Evolutionary conservation across 1,140 invertebrate genomes (phyloP), one percentile per base, ranked within the genome.

Genomic region (Sminthurides bifidus): DNA sequence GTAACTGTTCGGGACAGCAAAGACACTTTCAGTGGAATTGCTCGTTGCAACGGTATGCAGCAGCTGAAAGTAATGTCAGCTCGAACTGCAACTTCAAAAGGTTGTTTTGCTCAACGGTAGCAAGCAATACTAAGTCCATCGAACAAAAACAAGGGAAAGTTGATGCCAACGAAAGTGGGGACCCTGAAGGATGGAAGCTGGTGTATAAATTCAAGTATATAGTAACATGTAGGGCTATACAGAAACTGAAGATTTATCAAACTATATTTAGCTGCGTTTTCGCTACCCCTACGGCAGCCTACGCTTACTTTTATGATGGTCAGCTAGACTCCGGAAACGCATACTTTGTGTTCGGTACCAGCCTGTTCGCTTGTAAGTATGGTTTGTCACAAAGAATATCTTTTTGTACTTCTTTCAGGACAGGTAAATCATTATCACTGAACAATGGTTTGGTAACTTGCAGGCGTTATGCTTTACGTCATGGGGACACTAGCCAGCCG

Each of bases 191-290:
- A 1, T 55, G 54, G 54, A 40, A 19, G 1, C 29, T 21, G 10
- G 43, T 56, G 14, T 56, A 56, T 29, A 17, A 23, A 29, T 50
- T 48, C 17, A n/a, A 41, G 15, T 29, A 57, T n/a, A 44, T 57
- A 6, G 17, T 52, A n/a, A 5, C 29, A 2, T 48, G 38, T 4
- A 37, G 55, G 35, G 0, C 38, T 26, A 21, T 57, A 19, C 55
- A 57, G 23, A 37, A 41, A 2, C 27, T 57, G 2, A 57, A 57
- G 52, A 21, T 57, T 3, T 51, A 12, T 26, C 55, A 57, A 35
- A 52, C 55, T n/a, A 23, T 26, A 4, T 51, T 52, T 4, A 57
- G 45, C 1, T 1, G 23, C 6, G 5, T 30, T 21, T 5, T 52
- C 3, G 17, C 30, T 8, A n/a, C 29, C 12, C 54, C 54, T 14